Evolutionary conservation across 2,113 vertebrate genomes (phyloP).

Genomic region (Arothron firmamentum): DNA sequence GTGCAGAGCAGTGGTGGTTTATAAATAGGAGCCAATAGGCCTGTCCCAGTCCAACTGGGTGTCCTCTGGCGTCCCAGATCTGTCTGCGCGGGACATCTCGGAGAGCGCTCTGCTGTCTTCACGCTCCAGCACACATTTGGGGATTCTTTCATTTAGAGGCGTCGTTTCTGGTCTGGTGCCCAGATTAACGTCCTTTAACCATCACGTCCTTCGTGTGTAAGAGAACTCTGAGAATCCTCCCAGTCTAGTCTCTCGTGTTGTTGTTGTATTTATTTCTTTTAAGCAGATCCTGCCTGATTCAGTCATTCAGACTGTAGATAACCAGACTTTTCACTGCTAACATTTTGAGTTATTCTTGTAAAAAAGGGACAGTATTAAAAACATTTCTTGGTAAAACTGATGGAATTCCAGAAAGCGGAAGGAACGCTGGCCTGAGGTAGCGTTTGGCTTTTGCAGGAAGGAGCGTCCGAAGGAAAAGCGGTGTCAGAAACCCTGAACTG

Average conservation of each 20-base stretch:
- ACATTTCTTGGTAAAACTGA: too few relatives aligned
- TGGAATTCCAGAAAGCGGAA: too few relatives aligned
- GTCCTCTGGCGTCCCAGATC: conserved; percentile 63
- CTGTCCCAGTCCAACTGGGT: conserved; percentile 45
- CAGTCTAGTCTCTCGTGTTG: too few relatives aligned
- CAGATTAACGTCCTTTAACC: conserved; percentile 19
- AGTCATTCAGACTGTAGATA: too few relatives aligned
- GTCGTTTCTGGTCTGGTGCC: conserved; percentile 1
- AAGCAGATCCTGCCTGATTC: too few relatives aligned
- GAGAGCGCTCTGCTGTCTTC: conserved; percentile 27
- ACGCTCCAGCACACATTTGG: conserved; percentile 25
- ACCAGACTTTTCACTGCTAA: too few relatives aligned
- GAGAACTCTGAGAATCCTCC: conserved; percentile 18
- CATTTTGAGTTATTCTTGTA: not conserved
- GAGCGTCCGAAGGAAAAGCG: too few relatives aligned
- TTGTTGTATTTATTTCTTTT: too few relatives aligned
- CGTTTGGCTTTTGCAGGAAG: too few relatives aligned
- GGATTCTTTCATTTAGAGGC: conserved; percentile 12
- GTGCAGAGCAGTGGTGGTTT: conserved; percentile 41
- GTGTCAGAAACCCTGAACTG: too few relatives aligned
- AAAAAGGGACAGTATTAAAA: not conserved
- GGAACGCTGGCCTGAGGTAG: too few relatives aligned
- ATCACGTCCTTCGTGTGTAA: conserved; percentile 16
- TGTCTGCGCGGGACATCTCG: conserved; percentile 60
- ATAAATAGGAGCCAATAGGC: conserved; percentile 49